Evolutionary conservation across 2,113 vertebrate species (phyloP).

Genomic region (Engraulis encrasicolus): DNA sequence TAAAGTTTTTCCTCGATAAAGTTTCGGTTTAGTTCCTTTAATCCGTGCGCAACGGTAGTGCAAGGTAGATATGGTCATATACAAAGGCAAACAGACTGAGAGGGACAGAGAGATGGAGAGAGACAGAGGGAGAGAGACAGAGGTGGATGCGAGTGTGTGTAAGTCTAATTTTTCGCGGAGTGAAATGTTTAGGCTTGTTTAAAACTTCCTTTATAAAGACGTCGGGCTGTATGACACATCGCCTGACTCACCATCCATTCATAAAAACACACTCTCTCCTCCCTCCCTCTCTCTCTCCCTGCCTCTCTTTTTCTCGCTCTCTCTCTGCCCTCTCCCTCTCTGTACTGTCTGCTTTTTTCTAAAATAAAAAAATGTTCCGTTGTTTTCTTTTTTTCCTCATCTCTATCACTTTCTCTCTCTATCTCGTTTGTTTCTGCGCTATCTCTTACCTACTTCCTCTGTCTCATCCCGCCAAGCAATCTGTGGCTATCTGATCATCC

Average conservation of each 20-base stretch:
- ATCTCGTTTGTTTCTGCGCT: slow-evolving; percentile 39
- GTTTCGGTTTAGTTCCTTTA: slow-evolving; percentile 58
- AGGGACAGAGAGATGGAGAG: slow-evolving; percentile 59
- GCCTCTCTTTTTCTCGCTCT: slow-evolving; percentile 47
- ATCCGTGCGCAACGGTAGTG: slow-evolving; percentile 54
- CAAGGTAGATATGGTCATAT: slow-evolving; percentile 42
- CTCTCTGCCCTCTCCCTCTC: slow-evolving; percentile 50
- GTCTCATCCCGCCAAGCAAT: slow-evolving; percentile 65
- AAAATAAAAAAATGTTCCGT: slow-evolving; percentile 71
- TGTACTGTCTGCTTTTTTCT: slow-evolving; percentile 60
- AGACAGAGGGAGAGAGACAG: slow-evolving; percentile 60
- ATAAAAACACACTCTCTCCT: slow-evolving; percentile 75
- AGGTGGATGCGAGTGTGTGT: slow-evolving; percentile 76
- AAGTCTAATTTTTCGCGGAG: slow-evolving; percentile 82
- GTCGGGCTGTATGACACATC: slow-evolving; percentile 80
- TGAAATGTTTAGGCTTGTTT: slow-evolving; percentile 87
- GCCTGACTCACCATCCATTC: slow-evolving; percentile 84
- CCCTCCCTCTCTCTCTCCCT: slow-evolving; percentile 54
- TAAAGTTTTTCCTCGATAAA: slow-evolving; percentile 50
- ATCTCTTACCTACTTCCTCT: slow-evolving; percentile 68
- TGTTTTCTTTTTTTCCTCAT: slow-evolving; percentile 63
- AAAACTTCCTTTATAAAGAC: slow-evolving; percentile 87
- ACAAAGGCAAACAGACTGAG: slow-evolving; percentile 51
- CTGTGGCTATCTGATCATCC: slow-evolving; percentile 69
- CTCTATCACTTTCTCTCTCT: slow-evolving; percentile 57